Base-by-base conservation (phyloP, 2,113 vertebrate genomes). In the Pedetes capensis region DNA sequence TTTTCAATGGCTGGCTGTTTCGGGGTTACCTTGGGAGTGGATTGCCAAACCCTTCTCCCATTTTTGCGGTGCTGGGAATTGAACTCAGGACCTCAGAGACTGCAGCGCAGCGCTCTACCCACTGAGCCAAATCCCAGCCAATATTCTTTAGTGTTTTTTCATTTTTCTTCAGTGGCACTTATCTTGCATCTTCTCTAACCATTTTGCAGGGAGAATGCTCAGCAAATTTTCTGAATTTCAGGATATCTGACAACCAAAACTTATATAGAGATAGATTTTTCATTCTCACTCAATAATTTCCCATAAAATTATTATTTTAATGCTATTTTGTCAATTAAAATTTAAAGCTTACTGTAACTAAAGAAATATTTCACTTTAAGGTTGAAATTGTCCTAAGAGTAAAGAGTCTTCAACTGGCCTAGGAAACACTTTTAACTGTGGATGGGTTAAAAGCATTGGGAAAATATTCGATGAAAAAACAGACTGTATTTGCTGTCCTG, bases 381-480 rank as follows among this genome's bases (percentile, higher is more conserved):
- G 22, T 34, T 89, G 14, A 78, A 92, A 59, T 57, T 14, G 22
- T 37, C 61, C 55, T 55, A 47, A 66, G 80, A 83, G 9, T 57
- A 76, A 85, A 79, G 44, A 34, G 34, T 82, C 22, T 64, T 92
- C 6, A 82, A 57, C 72, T 81, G 53, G 87, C 66, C 23, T n/a
- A 74, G 34, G 92, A 95, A 79, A 92, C 17, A 81, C 32, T 51
- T 96, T 91, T 91, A 82, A 90, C 78, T 84, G 3, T 84, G 32
- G 34, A 76, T 86, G 63, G 47, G 81, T 79, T 96, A 82, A 88
- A 95, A 88, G 90, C 44, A 68, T 81, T 81, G 49, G 37, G 42
- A 94, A 96, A 87, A 95, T n/a, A 51, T 13, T 79, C 69, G 66
- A 74, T 63, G 81, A 75, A 96, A n/a, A 95, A 94, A 42, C 29